A percentile compares a stretch with the other conserved stretches of the same genome.
Evolutionary conservation across 2,888 invertebrate genomes (phyloP).

Genomic region (Eumerus sabulonum): DNA sequence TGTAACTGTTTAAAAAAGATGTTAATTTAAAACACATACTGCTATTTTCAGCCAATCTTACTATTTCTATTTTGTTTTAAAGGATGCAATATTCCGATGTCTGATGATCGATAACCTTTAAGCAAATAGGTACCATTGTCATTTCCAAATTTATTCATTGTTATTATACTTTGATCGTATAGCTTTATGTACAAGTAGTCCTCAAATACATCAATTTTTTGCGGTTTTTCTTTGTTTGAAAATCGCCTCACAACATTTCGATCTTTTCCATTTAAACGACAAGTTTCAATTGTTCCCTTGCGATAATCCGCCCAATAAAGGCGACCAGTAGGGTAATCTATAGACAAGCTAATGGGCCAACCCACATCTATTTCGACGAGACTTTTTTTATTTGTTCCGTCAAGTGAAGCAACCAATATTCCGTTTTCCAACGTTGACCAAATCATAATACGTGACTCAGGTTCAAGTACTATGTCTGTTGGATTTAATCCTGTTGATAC

Average conservation of each 20-base stretch:
- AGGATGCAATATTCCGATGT: conserved; percentile 84
- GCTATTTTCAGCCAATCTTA: conserved; percentile 71
- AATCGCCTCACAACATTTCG: conserved; percentile 82
- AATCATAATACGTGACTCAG: conserved; percentile 82
- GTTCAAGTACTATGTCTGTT: conserved; percentile 85
- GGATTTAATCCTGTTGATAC: conserved; percentile 82
- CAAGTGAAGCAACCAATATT: conserved; percentile 84
- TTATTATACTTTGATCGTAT: conserved; percentile 83
- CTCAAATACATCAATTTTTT: conserved; percentile 87
- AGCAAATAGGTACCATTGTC: conserved; percentile 81
- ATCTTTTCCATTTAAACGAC: conserved; percentile 84
- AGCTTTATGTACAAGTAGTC: conserved; percentile 85
- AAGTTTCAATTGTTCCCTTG: conserved; percentile 85
- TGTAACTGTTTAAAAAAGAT: conserved; percentile 73
- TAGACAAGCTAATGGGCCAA: conserved; percentile 88
- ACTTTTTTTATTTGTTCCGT: conserved; percentile 82
- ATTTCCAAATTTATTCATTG: conserved; percentile 84
- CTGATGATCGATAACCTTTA: conserved; percentile 82
- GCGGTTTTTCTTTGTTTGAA: conserved; percentile 82
- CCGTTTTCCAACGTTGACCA: conserved; percentile 88
- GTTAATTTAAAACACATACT: not conserved
- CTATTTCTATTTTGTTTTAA: conserved; percentile 82
- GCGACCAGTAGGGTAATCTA: conserved; percentile 86
- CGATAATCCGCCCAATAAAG: conserved; percentile 93
- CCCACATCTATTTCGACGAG: conserved; percentile 83